Conservation (phyloP, 1,140 invertebrate species). For the Apis florea region DNA sequence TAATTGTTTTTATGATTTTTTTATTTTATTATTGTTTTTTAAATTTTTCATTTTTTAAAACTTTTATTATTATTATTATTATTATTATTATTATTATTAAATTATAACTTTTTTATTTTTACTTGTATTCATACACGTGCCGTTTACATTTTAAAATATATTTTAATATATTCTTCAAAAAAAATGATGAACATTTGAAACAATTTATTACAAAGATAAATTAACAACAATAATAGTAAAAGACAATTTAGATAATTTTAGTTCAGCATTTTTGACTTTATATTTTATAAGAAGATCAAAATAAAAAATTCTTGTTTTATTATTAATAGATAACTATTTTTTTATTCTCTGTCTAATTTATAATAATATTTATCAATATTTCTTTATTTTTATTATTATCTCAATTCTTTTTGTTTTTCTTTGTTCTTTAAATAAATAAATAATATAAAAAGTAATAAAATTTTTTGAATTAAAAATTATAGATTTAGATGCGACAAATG, state of each 20-base stretch:
- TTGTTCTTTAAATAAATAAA: background rate
- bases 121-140: no score
- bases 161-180: no score
- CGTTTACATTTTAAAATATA: no score
- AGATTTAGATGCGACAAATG: background rate
- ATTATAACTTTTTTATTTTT: background rate
- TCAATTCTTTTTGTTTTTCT: background rate
- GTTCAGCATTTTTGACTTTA: background rate
- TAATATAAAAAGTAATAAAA: background rate
- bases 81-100: no score
- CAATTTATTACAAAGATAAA: background rate
- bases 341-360: background rate
- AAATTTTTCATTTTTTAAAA: background rate
- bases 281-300: background rate
- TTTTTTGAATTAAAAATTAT: background rate
- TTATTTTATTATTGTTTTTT: background rate
- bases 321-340: background rate
- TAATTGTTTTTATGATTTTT: no score
- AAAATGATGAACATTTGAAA: background rate
- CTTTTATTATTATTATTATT: background rate
- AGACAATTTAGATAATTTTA: conserved; percentile 3
- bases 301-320: background rate
- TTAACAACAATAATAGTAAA: background rate
- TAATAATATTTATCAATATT: background rate
- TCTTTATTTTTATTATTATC: background rate